Evolutionary conservation across 2,888 invertebrate species (phyloP).

Genomic region (Nomada goodeniana): DNA sequence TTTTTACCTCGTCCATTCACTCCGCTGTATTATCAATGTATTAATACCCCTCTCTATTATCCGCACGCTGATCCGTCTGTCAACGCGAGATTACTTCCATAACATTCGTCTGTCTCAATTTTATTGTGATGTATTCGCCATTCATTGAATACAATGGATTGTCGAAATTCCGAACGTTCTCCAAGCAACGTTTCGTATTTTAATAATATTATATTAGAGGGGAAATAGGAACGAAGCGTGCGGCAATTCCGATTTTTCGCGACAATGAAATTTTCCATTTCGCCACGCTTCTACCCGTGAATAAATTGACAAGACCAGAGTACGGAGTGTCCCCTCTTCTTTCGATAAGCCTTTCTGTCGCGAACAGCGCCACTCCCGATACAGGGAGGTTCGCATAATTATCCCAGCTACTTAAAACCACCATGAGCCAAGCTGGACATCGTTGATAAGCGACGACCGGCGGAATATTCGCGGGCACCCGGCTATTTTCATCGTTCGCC

Average conservation of each 20-base stretch:
- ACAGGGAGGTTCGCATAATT: conserved; percentile 17
- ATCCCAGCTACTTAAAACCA: not conserved
- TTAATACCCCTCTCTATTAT: conserved; percentile 15
- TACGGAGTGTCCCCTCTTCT: not conserved
- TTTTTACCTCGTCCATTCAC: conserved; percentile 25
- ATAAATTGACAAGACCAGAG: not conserved
- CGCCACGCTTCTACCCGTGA: too few species aligned
- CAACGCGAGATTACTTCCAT: not conserved
- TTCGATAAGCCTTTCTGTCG: not conserved
- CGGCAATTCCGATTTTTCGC: too few species aligned
- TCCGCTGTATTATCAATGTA: conserved; percentile 5
- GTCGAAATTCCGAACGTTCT: too few species aligned
- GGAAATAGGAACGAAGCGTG: too few species aligned
- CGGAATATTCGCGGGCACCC: not conserved
- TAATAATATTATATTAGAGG: too few species aligned
- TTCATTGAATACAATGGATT: not conserved
- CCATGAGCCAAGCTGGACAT: not conserved
- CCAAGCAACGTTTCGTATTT: too few species aligned
- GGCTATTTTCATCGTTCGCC: conserved; percentile 24
- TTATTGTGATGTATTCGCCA: too few species aligned
- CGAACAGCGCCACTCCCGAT: not conserved
- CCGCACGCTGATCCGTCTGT: not conserved
- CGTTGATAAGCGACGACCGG: not conserved
- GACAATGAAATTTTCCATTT: too few species aligned
- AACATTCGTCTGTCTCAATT: not conserved